A percentile compares a stretch with the other conserved stretches of the same genome.
phyloP scores from a whole-genome alignment of 2,113 vertebrate species.

The Anseranas semipalmata region DNA sequence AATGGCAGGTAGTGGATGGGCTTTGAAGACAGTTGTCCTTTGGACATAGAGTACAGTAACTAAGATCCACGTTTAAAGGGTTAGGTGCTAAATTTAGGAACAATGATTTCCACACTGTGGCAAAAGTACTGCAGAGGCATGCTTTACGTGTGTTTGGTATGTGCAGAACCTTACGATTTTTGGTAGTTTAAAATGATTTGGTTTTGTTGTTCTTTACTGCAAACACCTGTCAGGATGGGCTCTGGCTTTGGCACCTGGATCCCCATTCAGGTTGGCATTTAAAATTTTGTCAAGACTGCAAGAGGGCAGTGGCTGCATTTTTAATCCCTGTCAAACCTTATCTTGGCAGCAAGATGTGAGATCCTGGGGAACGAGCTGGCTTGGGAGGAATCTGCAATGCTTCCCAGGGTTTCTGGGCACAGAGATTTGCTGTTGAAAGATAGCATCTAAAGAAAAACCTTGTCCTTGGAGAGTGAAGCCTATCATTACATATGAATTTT shows the following conservation, averaged over 20 bases:
- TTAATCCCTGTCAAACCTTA: not conserved
- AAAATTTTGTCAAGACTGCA: not conserved
- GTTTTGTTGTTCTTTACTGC: not conserved
- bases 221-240: not conserved
- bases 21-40: not conserved
- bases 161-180: not conserved
- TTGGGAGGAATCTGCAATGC: not conserved
- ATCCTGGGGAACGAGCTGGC: not conserved
- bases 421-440: not conserved
- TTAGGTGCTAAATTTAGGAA: not conserved
- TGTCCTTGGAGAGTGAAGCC: not conserved
- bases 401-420: not conserved
- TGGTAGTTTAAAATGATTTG: not conserved
- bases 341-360: not conserved
- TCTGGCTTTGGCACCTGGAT: not conserved
- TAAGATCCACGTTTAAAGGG: not conserved
- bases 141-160: not conserved
- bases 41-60: not conserved
- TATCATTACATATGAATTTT: not conserved
- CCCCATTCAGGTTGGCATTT: not conserved
- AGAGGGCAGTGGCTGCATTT: not conserved
- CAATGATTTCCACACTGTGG: not conserved
- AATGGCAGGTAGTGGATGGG: not conserved
- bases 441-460: not conserved
- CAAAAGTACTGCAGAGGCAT: not conserved